Evolutionary conservation across 30 jellyfish, hydroid and myxozoan species (phyloP).

Genomic region (Aurelia aurita): DNA sequence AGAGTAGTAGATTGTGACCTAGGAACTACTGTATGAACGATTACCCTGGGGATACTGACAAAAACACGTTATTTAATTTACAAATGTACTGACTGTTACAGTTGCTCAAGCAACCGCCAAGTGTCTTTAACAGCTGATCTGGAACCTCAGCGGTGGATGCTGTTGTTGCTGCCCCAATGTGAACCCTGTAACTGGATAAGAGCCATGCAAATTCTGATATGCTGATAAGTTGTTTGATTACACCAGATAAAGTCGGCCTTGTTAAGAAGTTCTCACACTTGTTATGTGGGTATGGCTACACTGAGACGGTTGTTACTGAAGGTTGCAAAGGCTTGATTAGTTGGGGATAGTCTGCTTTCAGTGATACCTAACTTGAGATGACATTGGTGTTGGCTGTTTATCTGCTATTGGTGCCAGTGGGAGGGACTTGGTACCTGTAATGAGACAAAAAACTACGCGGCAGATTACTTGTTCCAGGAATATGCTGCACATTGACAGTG

Average conservation of each 20-base stretch:
- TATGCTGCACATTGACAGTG: no score
- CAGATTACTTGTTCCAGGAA: no score
- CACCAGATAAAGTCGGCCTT: background rate
- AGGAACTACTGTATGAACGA: background rate
- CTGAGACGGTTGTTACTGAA: background rate
- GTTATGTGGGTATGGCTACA: background rate
- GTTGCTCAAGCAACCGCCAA: constrained; percentile 32
- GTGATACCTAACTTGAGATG: no score
- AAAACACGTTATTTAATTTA: background rate
- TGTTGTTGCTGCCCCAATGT: constrained; percentile 34
- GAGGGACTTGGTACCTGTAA: no score
- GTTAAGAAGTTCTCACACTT: background rate
- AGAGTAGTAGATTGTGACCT: no score
- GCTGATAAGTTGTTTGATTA: background rate
- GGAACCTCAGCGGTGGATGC: constrained; percentile 16
- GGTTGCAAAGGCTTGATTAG: background rate
- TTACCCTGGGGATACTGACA: background rate
- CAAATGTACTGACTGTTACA: constrained; percentile 1
- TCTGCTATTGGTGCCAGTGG: no score
- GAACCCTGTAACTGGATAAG: constrained; percentile 8
- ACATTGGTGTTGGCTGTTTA: no score
- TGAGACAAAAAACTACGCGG: no score
- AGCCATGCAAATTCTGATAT: background rate
- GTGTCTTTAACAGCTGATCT: constrained; percentile 18
- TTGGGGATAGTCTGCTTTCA: no score